These are phyloP conservation scores for Chrysaora quinquecirrha DNA, from an alignment of 30 jellyfish, hydroid and myxozoan genomes.

Conservation along the genomic window DNA sequence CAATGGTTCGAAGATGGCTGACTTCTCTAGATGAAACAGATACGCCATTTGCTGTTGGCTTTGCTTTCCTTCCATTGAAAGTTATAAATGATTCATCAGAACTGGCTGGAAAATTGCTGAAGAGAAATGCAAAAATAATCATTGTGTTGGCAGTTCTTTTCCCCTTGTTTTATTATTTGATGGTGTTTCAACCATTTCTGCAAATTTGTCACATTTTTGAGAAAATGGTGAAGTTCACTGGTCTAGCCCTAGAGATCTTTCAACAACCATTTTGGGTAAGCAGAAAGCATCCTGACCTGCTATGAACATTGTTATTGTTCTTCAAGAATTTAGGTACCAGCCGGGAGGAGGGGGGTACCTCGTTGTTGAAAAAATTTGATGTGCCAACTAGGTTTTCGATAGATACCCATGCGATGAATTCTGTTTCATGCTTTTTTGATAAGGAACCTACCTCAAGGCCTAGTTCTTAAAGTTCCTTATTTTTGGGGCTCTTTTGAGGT, in stretches of 20 bases:
- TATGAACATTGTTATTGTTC: too few relatives aligned
- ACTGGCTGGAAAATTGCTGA: slow-evolving; percentile 60
- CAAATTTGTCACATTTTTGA: slow-evolving; percentile 57
- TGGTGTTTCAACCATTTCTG: slow-evolving; percentile 78
- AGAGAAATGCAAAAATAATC: slow-evolving; percentile 54
- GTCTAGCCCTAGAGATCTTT: slow-evolving; percentile 47
- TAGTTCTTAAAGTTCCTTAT: too few relatives aligned
- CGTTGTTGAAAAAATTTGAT: too few relatives aligned
- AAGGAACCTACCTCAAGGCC: too few relatives aligned
- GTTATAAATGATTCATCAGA: slow-evolving; percentile 69
- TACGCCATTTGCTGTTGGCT: slow-evolving; percentile 88
- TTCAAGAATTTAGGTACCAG: too few relatives aligned
- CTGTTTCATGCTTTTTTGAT: too few relatives aligned
- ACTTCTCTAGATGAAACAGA: slow-evolving; percentile 61
- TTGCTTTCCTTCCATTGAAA: slow-evolving; percentile 75
- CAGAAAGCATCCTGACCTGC: too few relatives aligned
- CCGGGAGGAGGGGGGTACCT: too few relatives aligned
- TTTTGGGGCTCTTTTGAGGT: too few relatives aligned
- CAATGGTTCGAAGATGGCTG: slow-evolving; percentile 78
- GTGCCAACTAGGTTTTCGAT: too few relatives aligned
- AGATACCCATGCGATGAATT: too few relatives aligned
- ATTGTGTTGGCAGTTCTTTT: slow-evolving; percentile 49
- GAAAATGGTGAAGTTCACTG: slow-evolving; percentile 17
- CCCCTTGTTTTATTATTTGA: slow-evolving; percentile 69
- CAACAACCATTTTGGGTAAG: slow-evolving; percentile 85